These are phyloP conservation scores for Hippocampus guttulatus DNA, from an alignment of 2,113 vertebrate species.

Conservation along the genomic window DNA sequence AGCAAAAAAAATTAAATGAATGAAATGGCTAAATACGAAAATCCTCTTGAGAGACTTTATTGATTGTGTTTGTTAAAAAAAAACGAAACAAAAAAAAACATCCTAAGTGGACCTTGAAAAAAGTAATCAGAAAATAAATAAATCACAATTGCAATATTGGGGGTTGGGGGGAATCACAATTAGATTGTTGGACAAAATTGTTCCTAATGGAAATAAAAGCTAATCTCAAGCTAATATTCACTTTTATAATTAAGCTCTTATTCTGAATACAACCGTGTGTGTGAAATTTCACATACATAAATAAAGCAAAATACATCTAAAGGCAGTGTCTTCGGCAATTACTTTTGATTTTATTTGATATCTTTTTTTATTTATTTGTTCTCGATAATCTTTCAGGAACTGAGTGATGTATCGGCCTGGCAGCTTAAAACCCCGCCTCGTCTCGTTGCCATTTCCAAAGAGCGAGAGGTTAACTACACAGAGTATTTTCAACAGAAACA, in stretches of 20 bases:
- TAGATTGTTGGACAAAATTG: too few relatives aligned
- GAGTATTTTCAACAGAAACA: conserved; percentile 5
- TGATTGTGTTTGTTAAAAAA: too few relatives aligned
- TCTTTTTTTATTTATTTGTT: neutral
- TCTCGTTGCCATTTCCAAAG: neutral
- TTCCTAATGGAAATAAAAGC: too few relatives aligned
- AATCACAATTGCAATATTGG: too few relatives aligned
- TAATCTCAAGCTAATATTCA: too few relatives aligned
- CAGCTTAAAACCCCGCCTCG: conserved; percentile 6
- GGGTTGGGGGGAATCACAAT: too few relatives aligned
- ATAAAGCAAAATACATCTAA: neutral
- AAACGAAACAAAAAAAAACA: too few relatives aligned
- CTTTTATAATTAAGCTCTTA: neutral
- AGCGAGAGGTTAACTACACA: conserved; percentile 17
- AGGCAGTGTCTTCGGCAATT: neutral
- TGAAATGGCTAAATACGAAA: too few relatives aligned
- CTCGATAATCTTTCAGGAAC: neutral
- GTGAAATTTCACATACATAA: neutral
- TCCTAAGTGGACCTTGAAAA: too few relatives aligned
- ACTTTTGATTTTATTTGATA: neutral
- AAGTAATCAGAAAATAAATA: too few relatives aligned
- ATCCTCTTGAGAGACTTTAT: too few relatives aligned
- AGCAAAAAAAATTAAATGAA: too few relatives aligned
- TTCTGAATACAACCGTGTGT: neutral
- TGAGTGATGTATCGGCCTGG: neutral